A percentile compares a stretch with the other conserved stretches of the same genome.
phyloP scores from a whole-genome alignment of 2,888 invertebrate species.

The Thumatha senex region DNA sequence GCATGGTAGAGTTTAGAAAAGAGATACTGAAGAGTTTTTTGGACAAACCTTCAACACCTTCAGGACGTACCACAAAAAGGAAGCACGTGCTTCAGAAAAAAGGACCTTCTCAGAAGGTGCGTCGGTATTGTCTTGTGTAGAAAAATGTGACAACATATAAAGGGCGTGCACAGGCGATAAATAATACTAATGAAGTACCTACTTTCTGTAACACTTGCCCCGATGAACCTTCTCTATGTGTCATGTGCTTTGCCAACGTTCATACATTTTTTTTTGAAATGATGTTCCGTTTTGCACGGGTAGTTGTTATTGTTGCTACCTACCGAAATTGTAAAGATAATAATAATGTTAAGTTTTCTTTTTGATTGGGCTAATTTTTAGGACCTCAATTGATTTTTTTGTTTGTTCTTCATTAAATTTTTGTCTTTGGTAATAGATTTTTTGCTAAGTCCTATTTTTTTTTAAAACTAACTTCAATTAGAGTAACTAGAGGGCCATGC shows the following conservation, averaged over 20 bases:
- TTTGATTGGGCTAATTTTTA: no score
- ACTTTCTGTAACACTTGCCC: not conserved
- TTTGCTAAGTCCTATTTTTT: not conserved
- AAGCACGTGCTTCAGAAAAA: not conserved
- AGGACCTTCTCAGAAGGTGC: not conserved
- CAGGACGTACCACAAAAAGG: not conserved
- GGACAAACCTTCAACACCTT: not conserved
- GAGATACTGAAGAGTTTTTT: not conserved
- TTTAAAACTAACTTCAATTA: not conserved
- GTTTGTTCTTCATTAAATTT: no score
- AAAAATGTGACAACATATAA: not conserved
- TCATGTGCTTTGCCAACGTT: not conserved
- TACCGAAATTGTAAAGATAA: no score
- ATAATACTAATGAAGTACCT: not conserved
- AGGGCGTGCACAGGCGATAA: not conserved
- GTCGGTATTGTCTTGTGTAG: not conserved
- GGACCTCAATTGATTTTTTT: no score
- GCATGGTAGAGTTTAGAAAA: not conserved
- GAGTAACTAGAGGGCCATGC: constrained; percentile 20
- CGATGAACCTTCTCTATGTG: not conserved
- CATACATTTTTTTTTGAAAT: no score
- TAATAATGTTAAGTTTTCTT: no score
- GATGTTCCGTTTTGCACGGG: no score
- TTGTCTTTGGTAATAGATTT: not conserved
- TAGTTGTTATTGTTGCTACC: no score